These are phyloP conservation scores for Leistus spinibarbis DNA, from an alignment of 2,888 invertebrate species.

Conservation along the genomic window DNA sequence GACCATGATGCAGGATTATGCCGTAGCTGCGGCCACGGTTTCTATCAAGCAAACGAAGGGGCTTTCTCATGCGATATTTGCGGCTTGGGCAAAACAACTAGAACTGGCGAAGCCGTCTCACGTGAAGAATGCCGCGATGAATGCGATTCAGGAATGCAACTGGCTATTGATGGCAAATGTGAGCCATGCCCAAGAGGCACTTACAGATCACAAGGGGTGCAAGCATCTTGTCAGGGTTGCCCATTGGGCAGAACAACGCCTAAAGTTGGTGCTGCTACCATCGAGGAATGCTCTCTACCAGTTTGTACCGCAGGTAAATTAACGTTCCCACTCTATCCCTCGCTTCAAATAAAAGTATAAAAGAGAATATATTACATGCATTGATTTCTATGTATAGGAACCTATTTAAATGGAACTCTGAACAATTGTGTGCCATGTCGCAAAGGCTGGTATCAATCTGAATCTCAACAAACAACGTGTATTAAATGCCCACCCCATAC, in stretches of 20 bases:
- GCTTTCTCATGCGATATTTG: conserved; percentile 89
- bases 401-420: conserved; percentile 82
- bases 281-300: conserved; percentile 92
- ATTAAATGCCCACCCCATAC: conserved; percentile 88
- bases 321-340: no score
- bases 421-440: conserved; percentile 88
- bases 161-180: conserved; percentile 87
- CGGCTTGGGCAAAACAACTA: conserved; percentile 89
- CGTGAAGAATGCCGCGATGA: conserved; percentile 89
- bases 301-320: conserved; percentile 75
- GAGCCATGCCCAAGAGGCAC: conserved; percentile 91
- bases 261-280: conserved; percentile 78
- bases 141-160: conserved; percentile 83
- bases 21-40: conserved; percentile 91
- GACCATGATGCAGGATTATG: conserved; percentile 88
- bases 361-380: neutral
- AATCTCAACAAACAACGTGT: conserved; percentile 86
- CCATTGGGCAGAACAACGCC: conserved; percentile 91
- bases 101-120: conserved; percentile 87
- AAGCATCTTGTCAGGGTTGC: conserved; percentile 87
- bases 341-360: no score
- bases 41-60: conserved; percentile 89
- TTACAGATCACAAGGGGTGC: conserved; percentile 83
- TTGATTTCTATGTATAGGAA: conserved; percentile 60
- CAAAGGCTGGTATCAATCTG: conserved; percentile 89